A percentile compares a stretch with the other conserved stretches of the same genome.
phyloP scores from a whole-genome alignment of 1,140 invertebrate species.

The Doryteuthis pealeii region DNA sequence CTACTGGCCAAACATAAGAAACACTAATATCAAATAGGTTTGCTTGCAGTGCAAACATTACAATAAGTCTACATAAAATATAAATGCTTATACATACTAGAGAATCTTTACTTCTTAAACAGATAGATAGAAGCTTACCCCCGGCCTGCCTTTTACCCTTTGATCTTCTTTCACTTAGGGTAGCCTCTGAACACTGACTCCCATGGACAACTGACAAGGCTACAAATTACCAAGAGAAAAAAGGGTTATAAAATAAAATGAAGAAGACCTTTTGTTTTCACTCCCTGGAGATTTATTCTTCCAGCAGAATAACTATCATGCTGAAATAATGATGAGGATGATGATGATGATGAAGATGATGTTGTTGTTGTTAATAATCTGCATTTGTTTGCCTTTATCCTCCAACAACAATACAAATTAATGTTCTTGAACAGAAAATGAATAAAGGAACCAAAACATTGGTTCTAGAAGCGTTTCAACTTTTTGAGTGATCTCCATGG shows the following conservation, averaged over 20 bases:
- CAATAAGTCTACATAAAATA: conserved; percentile 4
- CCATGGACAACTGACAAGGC: background rate
- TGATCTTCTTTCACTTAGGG: conserved; percentile 4
- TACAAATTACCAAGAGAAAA: conserved; percentile 10
- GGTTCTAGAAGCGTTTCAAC: too few species aligned
- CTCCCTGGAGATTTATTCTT: background rate
- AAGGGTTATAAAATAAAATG: background rate
- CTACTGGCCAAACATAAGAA: conserved; percentile 2
- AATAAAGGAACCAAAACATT: too few species aligned
- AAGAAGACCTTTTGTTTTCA: background rate
- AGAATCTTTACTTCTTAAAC: conserved; percentile 2
- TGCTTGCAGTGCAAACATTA: conserved; percentile 5
- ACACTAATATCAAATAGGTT: conserved; percentile 6
- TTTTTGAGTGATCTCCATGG: too few species aligned
- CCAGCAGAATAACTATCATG: too few species aligned
- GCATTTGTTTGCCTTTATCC: too few species aligned
- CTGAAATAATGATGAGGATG: too few species aligned
- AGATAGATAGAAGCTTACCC: conserved; percentile 6
- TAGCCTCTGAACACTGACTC: conserved; percentile 3
- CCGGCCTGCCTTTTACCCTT: background rate
- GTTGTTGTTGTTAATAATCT: too few species aligned
- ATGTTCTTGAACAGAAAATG: too few species aligned
- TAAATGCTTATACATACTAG: conserved; percentile 6
- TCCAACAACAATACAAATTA: too few species aligned
- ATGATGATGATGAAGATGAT: too few species aligned